Base-by-base conservation (phyloP, 2,113 vertebrate genomes). In the Marmota flaviventris region DNA sequence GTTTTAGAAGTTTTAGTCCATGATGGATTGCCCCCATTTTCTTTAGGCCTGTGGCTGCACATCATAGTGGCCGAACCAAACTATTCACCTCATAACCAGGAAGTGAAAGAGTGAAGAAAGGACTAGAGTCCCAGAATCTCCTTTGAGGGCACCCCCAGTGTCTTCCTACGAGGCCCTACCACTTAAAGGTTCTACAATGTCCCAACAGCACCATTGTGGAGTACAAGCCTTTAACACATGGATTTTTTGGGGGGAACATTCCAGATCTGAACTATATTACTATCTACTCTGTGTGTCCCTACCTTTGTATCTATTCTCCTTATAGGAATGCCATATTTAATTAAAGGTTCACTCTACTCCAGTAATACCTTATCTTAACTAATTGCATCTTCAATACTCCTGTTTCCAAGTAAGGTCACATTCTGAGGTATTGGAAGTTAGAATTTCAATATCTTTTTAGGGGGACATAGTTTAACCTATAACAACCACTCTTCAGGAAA, bases 351-450 rank as follows among this genome's bases (percentile, higher is more conserved):
- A 13, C 9, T 17, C 20, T 76, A 22, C 51, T 24, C 42, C 25
- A 78, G 4, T 70, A 42, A 39, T n/a, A 65, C 42, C 9, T 86
- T 8, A 39, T 69, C 37, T 76, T 56, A n/a, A 83, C 27, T 69
- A 88, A 79, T 13, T 53, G 10, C 14, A 48, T 88, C 70, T 88
- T 29, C 34, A 78, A 48, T 37, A 24, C 61, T 29, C 45, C 27
- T 70, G 37, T 39, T 94, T 91, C 45, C 11, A 93, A 83, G 89
- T 91, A 72, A 78, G 39, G 42, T 63, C 67, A 93, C n/a, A 93
- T 87, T 95, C 51, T 82, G 61, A 91, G 16, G n/a, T 70, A 45
- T 10, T 48, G n/a, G 42, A 69, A 78, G 34, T 63, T 72, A 72
- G 14, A n/a, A 56, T 61, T 63, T 96, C 67, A 83, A 56, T 25